Percentiles rank a stretch among this genome's conserved stretches.
These are phyloP conservation scores for Phrixothrix hirtus DNA, from an alignment of 2,888 invertebrate species.

Conservation along the genomic window DNA sequence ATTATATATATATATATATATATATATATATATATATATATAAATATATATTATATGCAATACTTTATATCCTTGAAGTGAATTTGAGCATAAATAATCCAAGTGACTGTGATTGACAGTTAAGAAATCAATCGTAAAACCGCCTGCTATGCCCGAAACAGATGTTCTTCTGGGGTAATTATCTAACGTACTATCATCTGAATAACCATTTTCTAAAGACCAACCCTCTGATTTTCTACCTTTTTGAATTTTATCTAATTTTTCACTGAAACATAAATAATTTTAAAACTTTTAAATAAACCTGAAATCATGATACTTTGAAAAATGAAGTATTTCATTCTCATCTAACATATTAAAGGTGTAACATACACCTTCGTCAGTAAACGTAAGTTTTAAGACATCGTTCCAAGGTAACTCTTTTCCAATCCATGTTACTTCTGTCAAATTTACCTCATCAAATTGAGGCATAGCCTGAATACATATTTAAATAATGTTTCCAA, in stretches of 20 bases:
- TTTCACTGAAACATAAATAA: neutral
- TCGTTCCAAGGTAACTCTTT: neutral
- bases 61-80: slow-evolving; percentile 14
- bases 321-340: slow-evolving; percentile 47
- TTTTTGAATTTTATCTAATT: neutral
- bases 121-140: slow-evolving; percentile 59
- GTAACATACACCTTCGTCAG: slow-evolving; percentile 3
- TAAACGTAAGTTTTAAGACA: neutral
- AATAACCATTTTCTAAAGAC: too few relatives aligned
- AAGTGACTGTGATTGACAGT: neutral
- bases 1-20: too few relatives aligned
- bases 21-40: too few relatives aligned
- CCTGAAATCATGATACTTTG: slow-evolving; percentile 34
- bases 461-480: too few relatives aligned
- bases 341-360: slow-evolving; percentile 1
- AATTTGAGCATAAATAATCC: slow-evolving; percentile 8
- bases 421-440: neutral
- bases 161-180: slow-evolving; percentile 67
- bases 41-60: too few relatives aligned
- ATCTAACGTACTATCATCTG: neutral
- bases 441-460: neutral
- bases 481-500: too few relatives aligned
- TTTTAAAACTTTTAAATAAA: neutral
- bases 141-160: slow-evolving; percentile 5
- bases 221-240: slow-evolving; percentile 2